These are phyloP conservation scores for Onychostruthus taczanowskii DNA, from an alignment of 2,113 vertebrate genomes.

Conservation along the genomic window DNA sequence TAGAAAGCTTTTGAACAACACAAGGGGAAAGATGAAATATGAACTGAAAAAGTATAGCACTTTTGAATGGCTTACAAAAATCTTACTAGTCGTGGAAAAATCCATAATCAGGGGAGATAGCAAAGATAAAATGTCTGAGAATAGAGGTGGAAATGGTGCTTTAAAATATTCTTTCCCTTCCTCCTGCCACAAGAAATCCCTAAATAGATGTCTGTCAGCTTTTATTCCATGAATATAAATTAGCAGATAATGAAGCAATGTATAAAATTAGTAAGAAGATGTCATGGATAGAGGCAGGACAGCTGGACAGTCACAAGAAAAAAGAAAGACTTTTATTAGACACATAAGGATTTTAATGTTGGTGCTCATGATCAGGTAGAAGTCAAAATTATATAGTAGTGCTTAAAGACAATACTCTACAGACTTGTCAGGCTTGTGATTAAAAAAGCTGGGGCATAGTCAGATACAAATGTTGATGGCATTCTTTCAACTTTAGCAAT, in stretches of 20 bases:
- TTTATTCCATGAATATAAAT: conserved; percentile 52
- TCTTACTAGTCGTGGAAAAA: not conserved
- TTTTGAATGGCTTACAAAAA: not conserved
- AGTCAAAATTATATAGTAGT: not conserved
- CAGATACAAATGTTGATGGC: not conserved
- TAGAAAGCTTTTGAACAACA: conserved; percentile 13
- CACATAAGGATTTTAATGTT: not conserved
- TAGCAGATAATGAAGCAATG: conserved; percentile 32
- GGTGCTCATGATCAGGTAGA: not conserved
- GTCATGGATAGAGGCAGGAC: not conserved
- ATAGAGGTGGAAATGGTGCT: not conserved
- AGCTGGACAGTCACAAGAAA: not conserved
- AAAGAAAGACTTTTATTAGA: not conserved
- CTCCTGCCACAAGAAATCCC: not conserved
- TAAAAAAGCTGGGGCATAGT: not conserved
- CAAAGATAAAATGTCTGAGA: conserved; percentile 12
- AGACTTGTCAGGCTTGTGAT: not conserved
- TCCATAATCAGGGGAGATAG: not conserved
- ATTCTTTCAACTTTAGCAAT: not conserved
- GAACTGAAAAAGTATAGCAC: not conserved
- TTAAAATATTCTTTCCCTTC: conserved; percentile 2
- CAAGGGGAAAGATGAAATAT: not conserved
- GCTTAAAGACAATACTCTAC: not conserved
- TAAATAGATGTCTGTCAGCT: conserved; percentile 35
- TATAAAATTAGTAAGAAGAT: conserved; percentile 29